These are phyloP conservation scores for Sebastes taczanowskii DNA, from an alignment of 2,797 vertebrate species.

Conservation along the genomic window DNA sequence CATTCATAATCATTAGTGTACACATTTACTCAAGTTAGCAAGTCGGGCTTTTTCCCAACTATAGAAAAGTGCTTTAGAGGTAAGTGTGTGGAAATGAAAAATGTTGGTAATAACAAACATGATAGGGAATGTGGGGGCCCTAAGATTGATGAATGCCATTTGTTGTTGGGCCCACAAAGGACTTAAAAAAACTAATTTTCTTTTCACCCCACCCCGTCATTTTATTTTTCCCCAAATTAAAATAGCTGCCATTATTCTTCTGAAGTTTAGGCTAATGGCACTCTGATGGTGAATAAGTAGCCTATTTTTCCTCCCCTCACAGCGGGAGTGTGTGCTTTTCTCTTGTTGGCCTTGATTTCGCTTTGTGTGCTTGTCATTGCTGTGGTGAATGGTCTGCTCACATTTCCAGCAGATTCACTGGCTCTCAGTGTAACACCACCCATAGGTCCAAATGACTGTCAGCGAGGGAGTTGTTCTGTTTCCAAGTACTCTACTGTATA, in stretches of 20 bases:
- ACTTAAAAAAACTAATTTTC: conserved; percentile 18
- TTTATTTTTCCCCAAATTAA: conserved; percentile 41
- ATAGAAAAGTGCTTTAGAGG: conserved; percentile 26
- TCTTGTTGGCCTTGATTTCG: conserved; percentile 22
- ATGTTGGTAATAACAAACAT: conserved; percentile 56
- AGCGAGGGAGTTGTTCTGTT: neutral
- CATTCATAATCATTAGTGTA: conserved; percentile 59
- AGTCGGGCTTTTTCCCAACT: neutral
- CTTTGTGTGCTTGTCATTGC: conserved; percentile 22
- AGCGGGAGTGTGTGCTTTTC: conserved; percentile 2
- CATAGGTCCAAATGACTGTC: neutral
- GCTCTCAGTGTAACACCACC: neutral
- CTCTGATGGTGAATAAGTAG: conserved; percentile 30
- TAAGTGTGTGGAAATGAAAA: conserved; percentile 49
- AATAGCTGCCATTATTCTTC: conserved; percentile 59
- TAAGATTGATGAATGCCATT: conserved; percentile 59
- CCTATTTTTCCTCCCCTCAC: conserved; percentile 29
- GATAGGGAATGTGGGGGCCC: conserved; percentile 19
- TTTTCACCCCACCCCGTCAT: conserved; percentile 6
- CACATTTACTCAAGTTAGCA: conserved; percentile 40
- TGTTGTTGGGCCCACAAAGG: conserved; percentile 38
- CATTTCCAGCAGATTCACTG: conserved; percentile 3
- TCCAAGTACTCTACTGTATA: neutral
- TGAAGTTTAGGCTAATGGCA: conserved; percentile 37
- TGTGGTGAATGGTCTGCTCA: conserved; percentile 14